Conservation (phyloP, 1,140 invertebrate species). For the Prorops nasuta region DNA sequence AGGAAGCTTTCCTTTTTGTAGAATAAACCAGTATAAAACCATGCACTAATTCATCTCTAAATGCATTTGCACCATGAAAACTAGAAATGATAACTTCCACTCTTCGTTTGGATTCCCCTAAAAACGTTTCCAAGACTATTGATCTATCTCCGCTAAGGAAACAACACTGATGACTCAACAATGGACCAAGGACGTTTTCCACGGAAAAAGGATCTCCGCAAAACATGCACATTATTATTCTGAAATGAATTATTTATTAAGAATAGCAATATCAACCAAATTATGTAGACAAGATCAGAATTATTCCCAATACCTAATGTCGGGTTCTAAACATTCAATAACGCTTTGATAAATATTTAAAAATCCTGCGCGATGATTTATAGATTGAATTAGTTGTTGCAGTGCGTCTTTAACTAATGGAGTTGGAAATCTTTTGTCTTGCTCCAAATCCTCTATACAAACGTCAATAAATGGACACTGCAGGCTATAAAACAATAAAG, state of each 20-base stretch:
- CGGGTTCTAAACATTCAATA: conserved; percentile 78
- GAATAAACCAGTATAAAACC: conserved; percentile 96
- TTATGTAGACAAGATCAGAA: too few species aligned
- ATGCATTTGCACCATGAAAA: conserved; percentile 91
- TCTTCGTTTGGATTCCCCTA: conserved; percentile 83
- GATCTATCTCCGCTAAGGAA: conserved; percentile 84
- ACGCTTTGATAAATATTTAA: conserved; percentile 72
- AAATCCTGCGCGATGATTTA: conserved; percentile 70
- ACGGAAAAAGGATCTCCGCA: conserved; percentile 93
- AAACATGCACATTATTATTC: conserved; percentile 95
- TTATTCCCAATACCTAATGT: conserved; percentile 81
- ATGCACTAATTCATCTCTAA: conserved; percentile 89
- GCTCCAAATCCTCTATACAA: conserved; percentile 66
- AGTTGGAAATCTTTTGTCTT: conserved; percentile 60
- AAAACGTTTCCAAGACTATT: conserved; percentile 86
- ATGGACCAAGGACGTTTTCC: conserved; percentile 84
- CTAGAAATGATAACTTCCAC: conserved; percentile 94
- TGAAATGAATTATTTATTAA: conserved; percentile 41
- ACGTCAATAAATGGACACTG: conserved; percentile 88
- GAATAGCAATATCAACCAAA: too few species aligned
- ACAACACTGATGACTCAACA: conserved; percentile 85
- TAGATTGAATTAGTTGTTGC: conserved; percentile 72
- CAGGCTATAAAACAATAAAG: conserved; percentile 57
- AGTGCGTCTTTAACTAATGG: conserved; percentile 71
- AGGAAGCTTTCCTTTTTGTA: conserved; percentile 90